Conservation (phyloP, 2,797 vertebrate species). For the Hyperoplus immaculatus region DNA sequence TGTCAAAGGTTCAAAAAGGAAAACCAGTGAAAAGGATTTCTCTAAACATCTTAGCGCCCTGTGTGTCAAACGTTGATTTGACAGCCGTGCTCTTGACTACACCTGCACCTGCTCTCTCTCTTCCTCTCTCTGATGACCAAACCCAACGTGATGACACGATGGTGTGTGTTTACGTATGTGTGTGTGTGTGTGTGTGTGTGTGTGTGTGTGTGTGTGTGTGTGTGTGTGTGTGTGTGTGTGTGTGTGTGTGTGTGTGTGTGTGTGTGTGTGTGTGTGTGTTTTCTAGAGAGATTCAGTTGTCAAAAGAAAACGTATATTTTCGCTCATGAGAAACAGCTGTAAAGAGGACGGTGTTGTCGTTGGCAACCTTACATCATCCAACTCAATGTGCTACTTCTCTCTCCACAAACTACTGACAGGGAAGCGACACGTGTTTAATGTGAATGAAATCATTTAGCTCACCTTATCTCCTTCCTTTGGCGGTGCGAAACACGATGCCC, state of each 20-base stretch:
- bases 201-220: constrained; percentile 4
- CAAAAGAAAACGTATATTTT: constrained; percentile 8
- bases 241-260: neutral
- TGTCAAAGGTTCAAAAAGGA: neutral
- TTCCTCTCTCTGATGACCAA: constrained; percentile 10
- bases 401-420: constrained; percentile 69
- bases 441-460: constrained; percentile 33
- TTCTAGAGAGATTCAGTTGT: neutral
- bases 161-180: neutral
- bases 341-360: neutral
- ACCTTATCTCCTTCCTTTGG: constrained; percentile 50
- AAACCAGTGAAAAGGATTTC: constrained; percentile 22
- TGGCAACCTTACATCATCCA: constrained; percentile 42
- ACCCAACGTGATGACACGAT: neutral
- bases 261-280: constrained; percentile 11
- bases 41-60: constrained; percentile 24
- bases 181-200: neutral
- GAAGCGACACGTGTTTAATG: constrained; percentile 53
- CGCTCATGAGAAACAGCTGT: neutral
- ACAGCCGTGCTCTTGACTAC: constrained; percentile 42
- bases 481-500: constrained; percentile 38
- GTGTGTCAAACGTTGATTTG: constrained; percentile 31
- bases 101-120: constrained; percentile 32
- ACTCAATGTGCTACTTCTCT: constrained; percentile 22
- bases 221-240: constrained; percentile 4